Conservation (phyloP, 2,113 vertebrate genomes). For the Camelus dromedarius region DNA sequence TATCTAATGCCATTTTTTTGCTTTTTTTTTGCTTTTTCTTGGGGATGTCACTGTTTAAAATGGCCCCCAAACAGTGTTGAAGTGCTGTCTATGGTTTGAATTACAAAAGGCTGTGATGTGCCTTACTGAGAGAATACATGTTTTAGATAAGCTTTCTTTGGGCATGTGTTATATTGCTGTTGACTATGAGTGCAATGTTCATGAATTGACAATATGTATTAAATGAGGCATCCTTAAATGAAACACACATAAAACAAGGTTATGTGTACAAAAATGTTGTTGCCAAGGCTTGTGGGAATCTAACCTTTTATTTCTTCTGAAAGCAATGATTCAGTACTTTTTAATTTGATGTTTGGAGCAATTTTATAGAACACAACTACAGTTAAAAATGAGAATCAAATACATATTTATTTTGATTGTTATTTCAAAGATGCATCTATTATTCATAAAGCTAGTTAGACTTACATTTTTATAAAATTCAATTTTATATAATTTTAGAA, state of each 20-base stretch:
- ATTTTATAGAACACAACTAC: not conserved
- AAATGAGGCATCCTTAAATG: not conserved
- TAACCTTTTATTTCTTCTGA: not conserved
- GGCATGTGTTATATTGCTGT: not conserved
- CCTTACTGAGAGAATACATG: not conserved
- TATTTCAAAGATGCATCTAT: not conserved
- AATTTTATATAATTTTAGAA: conserved; percentile 8
- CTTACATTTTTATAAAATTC: not conserved
- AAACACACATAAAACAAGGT: not conserved
- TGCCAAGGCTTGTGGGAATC: not conserved
- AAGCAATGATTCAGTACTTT: not conserved
- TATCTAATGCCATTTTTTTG: not conserved
- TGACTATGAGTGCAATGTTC: not conserved
- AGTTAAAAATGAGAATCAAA: not conserved
- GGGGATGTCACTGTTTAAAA: not conserved
- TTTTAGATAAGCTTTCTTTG: not conserved
- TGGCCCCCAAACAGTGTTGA: not conserved
- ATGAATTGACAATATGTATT: not conserved
- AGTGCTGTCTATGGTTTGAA: not conserved
- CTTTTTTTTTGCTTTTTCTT: not conserved
- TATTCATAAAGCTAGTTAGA: not conserved
- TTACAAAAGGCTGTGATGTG: not conserved
- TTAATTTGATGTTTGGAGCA: not conserved
- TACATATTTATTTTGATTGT: not conserved
- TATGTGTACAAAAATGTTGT: not conserved